These are phyloP conservation scores for Labeo catla DNA, from an alignment of 2,113 vertebrate species.

Conservation along the genomic window DNA sequence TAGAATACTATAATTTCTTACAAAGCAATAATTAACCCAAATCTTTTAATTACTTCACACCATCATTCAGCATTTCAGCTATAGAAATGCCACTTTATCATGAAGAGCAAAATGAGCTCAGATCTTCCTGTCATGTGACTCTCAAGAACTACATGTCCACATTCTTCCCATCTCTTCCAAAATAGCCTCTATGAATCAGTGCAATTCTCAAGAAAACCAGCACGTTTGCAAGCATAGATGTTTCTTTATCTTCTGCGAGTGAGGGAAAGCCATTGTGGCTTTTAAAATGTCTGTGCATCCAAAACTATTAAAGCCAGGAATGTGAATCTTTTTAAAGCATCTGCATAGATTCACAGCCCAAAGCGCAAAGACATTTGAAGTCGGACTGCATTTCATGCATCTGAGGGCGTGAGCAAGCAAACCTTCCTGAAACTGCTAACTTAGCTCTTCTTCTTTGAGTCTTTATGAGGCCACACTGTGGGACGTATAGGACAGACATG, in stretches of 20 bases:
- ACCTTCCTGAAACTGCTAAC: background rate
- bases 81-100: background rate
- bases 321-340: background rate
- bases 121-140: background rate
- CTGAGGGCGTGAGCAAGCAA: background rate
- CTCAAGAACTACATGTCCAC: background rate
- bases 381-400: constrained; percentile 13
- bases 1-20: background rate
- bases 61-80: background rate
- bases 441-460: constrained; percentile 28
- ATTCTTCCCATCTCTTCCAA: background rate
- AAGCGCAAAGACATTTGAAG: constrained; percentile 4
- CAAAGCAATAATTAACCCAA: background rate
- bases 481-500: constrained; percentile 39
- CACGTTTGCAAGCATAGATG: background rate
- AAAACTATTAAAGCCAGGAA: constrained; percentile 6
- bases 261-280: background rate
- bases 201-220: background rate
- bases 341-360: background rate
- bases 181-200: background rate
- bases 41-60: background rate
- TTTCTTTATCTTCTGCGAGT: background rate
- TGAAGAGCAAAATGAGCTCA: background rate
- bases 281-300: constrained; percentile 19
- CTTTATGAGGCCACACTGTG: constrained; percentile 27